Evolutionary conservation across 2,797 vertebrate genomes (phyloP), one percentile per base, ranked within the genome.

Genomic region (Myotis planiceps): DNA sequence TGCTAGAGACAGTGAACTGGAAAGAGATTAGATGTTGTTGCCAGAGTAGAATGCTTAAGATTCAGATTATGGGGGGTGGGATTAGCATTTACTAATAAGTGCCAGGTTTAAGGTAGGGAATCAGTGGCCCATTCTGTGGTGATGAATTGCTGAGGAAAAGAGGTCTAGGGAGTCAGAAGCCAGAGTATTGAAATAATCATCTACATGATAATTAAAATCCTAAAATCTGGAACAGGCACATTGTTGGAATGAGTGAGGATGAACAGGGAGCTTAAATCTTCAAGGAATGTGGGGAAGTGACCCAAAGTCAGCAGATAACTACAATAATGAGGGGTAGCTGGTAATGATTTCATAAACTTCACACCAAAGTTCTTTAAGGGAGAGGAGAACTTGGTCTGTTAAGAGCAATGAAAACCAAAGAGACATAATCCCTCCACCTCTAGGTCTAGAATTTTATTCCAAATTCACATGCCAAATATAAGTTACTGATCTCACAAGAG

Each of bases 371-470:
- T 90, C 58, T 72, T 76, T 63, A 72, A 84, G 16, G 10, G 14
- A 92, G n/a, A 94, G 88, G 49, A 90, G 27, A 95, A 58, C 42
- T 45, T 88, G 29, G 6, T 88, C 34, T 58, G 14, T 3, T 12
- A 81, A 32, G 71, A 92, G 13, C 68, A 55, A 89, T 55, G 39
- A 78, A 92, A 90, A 76, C 42, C 34, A 86, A 84, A 69, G 68
- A 60, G 7, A 45, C 8, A 78, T 16, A 71, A 72, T 68, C 13
- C 8, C 47, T 76, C 27, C 0, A 65, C 25, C 18, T 85, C 51
- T 76, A 75, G 63, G 49, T 88, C 42, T 53, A 95, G 47, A 89
- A 49, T 92, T 95, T 65, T 81, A 89, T 29, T 69, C 66, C 66
- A 71, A 74, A 89, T 47, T 87, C 49, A 85, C 14, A 68, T 79